phyloP scores from a whole-genome alignment of 1,140 invertebrate genomes.

The Musca domestica region DNA sequence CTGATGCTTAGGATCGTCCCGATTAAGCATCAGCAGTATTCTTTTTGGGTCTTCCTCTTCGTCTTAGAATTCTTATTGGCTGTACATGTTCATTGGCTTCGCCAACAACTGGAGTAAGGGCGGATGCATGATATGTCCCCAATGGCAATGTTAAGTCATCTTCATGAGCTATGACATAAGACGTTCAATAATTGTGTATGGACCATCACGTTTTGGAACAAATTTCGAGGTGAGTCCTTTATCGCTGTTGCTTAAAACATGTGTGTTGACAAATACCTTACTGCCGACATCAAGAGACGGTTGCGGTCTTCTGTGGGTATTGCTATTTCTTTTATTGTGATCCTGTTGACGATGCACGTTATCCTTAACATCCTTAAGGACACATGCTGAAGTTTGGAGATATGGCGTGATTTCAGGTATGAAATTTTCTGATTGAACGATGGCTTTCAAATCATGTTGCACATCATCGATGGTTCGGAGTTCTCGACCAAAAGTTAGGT shows the following conservation, averaged over 20 bases:
- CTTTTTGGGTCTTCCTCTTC: too few relatives aligned
- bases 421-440: background rate
- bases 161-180: too few relatives aligned
- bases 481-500: background rate
- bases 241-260: background rate
- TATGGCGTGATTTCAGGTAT: background rate
- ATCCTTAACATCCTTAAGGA: background rate
- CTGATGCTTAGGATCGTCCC: too few relatives aligned
- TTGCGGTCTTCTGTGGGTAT: background rate
- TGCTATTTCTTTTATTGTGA: background rate
- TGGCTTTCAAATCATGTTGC: background rate
- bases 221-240: background rate
- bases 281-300: background rate
- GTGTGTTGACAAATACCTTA: background rate
- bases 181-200: too few relatives aligned
- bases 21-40: too few relatives aligned
- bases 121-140: too few relatives aligned
- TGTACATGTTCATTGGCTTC: too few relatives aligned
- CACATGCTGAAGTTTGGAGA: background rate
- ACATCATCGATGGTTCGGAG: background rate
- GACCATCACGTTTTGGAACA: constrained; percentile 3
- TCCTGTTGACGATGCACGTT: background rate
- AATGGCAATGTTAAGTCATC: too few relatives aligned
- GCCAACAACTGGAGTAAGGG: too few relatives aligned
- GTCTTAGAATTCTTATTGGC: too few relatives aligned